Evolutionary conservation across 53 echinoderm and acorn worm genomes (phyloP), one percentile per base, ranked within the genome.

Genomic region (Mesocentrotus franciscanus): DNA sequence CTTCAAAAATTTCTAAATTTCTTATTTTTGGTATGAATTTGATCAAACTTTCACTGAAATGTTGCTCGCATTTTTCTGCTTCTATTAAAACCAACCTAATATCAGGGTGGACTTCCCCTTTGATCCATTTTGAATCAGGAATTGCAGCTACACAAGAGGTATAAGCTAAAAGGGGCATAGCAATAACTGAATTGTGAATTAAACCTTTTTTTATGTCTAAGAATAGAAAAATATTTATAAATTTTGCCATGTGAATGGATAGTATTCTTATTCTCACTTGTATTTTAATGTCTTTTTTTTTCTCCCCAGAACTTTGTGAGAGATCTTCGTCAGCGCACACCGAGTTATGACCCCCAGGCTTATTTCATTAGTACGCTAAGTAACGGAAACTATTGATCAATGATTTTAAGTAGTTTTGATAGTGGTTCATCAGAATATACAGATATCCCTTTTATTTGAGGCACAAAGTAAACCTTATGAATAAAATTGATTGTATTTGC

Each of bases 321-420:
- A 30, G 61, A 61, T 34, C 57, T 16, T 93, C 93, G 22, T 60
- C 93, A 11, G 81, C 9, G 8, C 93, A 81, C 81, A 59, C 34
- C 24, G 93, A 93, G 81, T 93, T 93, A 93, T 93, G 93, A 93
- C 93, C 93, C 93, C 74, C 14, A 56, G 92, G 74, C 26, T 34
- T 22, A 17, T 20, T 91, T 39, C 64, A 33, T 91, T 13, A 91
- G 34, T 66, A 91, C 91, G 64, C 71, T 70, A 92, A 92, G 92
- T 72, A 92, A 39, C 92, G 66, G 62, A 72, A 92, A 72, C 56
- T 74, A 92, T 71, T 70, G 74, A 92, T 72, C 92, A 87, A 87
- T 58, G 91, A 10, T 91, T 66, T 91, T 66, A 91, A 91, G 91
- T 91, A 91, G 62, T 91, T 91, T 66, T 64, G 91, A 91, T 91